These are phyloP conservation scores for Pipra filicauda DNA, from an alignment of 2,113 vertebrate species.

Conservation along the genomic window DNA sequence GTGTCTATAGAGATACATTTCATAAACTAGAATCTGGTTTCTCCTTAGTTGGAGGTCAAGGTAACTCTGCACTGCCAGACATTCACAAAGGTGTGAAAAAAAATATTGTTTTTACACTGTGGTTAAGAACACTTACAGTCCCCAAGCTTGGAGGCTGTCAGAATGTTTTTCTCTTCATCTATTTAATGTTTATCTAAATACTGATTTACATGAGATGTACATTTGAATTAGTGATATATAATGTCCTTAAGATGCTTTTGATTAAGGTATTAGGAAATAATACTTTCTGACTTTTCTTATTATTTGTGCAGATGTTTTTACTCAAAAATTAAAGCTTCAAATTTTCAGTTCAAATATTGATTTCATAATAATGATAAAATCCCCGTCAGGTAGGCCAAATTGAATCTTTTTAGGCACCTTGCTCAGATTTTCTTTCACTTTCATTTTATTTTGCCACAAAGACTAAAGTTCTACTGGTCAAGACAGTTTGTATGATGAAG, in stretches of 20 bases:
- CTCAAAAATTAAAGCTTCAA: background rate
- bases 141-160: background rate
- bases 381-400: background rate
- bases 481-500: background rate
- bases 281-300: background rate
- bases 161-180: background rate
- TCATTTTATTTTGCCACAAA: background rate
- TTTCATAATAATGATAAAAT: background rate
- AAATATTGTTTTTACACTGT: background rate
- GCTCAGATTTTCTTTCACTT: background rate
- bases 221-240: background rate
- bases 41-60: background rate
- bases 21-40: background rate
- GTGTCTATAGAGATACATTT: background rate
- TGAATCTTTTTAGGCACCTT: background rate
- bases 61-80: background rate
- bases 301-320: background rate
- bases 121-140: background rate
- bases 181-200: slow-evolving; percentile 1
- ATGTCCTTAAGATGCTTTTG: background rate
- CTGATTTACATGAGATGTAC: background rate
- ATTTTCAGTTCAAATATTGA: background rate
- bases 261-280: background rate
- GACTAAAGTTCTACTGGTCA: background rate
- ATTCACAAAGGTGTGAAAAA: background rate